A percentile compares a stretch with the other conserved stretches of the same genome.
Evolutionary conservation across 2,797 vertebrate species (phyloP).

Genomic region (Percopsis omiscomaycus): DNA sequence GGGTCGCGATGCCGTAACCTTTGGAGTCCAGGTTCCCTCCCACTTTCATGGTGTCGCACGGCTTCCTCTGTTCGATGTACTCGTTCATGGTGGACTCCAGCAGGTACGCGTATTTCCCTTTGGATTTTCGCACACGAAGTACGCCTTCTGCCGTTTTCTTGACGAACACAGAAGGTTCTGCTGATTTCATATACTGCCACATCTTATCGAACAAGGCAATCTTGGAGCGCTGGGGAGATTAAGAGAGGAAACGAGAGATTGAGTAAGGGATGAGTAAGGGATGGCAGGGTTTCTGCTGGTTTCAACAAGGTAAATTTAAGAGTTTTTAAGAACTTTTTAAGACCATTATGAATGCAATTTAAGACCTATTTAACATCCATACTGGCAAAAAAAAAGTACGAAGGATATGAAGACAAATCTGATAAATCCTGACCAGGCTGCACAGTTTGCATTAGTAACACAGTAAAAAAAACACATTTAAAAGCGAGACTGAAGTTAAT

Average conservation of each 20-base stretch:
- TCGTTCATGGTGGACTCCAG: conserved; percentile 99
- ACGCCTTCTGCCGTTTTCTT: conserved; percentile 97
- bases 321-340: no score
- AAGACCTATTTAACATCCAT: no score
- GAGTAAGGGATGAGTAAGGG: not conserved
- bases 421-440: no score
- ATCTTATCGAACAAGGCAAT: conserved; percentile 99
- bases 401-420: not conserved
- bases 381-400: not conserved
- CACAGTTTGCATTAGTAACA: no score
- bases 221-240: conserved; percentile 88
- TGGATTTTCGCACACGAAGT: conserved; percentile 92
- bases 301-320: no score
- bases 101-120: conserved; percentile 97
- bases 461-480: no score
- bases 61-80: conserved; percentile 97
- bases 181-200: conserved; percentile 99
- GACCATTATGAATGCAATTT: no score
- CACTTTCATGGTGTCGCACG: conserved; percentile 99
- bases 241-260: not conserved
- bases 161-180: conserved; percentile 95
- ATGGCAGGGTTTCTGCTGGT: not conserved
- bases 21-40: conserved; percentile 99
- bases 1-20: conserved; percentile 97
- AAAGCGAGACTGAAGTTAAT: no score